phyloP scores from a whole-genome alignment of 2,113 vertebrate species.

The Vireo altiloquus region DNA sequence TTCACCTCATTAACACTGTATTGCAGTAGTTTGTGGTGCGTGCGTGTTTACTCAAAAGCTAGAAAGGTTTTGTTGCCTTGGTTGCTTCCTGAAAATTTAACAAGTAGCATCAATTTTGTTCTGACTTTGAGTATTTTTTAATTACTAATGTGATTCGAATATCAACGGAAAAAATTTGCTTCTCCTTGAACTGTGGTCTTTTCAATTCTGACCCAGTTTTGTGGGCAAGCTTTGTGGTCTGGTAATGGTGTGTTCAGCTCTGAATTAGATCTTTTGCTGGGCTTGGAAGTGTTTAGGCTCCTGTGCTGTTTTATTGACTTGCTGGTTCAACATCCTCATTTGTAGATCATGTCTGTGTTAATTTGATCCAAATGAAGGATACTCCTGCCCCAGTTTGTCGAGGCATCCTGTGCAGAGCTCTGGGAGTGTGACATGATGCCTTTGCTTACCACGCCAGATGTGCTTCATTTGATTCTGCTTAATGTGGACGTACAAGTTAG shows the following conservation, averaged over 20 bases:
- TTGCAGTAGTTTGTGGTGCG: not conserved
- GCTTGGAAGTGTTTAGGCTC: not conserved
- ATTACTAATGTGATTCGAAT: not conserved
- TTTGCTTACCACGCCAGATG: not conserved
- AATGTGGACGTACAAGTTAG: not conserved
- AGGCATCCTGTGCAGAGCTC: not conserved
- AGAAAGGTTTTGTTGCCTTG: not conserved
- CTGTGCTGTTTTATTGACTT: not conserved
- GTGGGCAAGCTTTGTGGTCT: not conserved
- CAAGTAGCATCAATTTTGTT: not conserved
- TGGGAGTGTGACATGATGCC: not conserved
- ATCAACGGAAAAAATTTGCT: not conserved
- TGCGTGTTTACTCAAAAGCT: not conserved
- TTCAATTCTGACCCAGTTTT: not conserved
- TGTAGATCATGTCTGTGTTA: not conserved
- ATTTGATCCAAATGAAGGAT: not conserved
- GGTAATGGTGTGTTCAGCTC: not conserved
- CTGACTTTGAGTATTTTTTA: not conserved
- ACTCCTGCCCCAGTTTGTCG: accelerated
- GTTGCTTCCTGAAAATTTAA: not conserved
- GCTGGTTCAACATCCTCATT: not conserved
- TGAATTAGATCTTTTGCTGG: not conserved
- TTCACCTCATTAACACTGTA: not conserved
- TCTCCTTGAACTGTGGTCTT: not conserved
- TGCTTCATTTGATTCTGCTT: not conserved